Evolutionary conservation across 2,797 vertebrate species (phyloP).

Genomic region (Pogoniulus pusillus): DNA sequence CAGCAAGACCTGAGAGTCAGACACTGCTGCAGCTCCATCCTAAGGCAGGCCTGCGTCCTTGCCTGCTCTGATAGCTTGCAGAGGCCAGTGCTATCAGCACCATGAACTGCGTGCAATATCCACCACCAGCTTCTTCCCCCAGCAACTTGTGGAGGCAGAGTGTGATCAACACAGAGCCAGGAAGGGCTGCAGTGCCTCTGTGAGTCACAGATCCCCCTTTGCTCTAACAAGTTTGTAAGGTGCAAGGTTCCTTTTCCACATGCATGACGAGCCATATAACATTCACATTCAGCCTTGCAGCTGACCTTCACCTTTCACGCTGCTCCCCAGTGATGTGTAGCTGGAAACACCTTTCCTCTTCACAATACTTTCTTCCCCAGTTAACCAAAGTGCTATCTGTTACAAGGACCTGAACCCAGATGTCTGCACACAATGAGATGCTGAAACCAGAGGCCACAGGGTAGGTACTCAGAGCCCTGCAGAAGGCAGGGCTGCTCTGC

Average conservation of each 20-base stretch:
- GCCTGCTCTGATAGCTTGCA: rapidly evolving
- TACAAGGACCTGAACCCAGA: not conserved
- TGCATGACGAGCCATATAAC: not conserved
- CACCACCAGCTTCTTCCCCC: not conserved
- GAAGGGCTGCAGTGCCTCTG: not conserved
- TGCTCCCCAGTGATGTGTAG: rapidly evolving
- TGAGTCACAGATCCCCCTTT: not conserved
- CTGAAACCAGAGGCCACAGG: rapidly evolving
- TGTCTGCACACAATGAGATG: not conserved
- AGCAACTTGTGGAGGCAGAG: not conserved
- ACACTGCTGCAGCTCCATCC: not conserved
- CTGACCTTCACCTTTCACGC: not conserved
- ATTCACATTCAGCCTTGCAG: not conserved
- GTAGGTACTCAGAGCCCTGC: not conserved
- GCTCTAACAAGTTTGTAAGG: not conserved
- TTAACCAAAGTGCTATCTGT: not conserved
- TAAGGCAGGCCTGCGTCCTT: not conserved
- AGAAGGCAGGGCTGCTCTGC: not conserved
- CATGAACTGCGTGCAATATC: not conserved
- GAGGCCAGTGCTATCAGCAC: not conserved
- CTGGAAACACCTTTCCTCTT: not conserved
- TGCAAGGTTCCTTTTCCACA: not conserved
- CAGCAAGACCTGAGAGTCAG: not conserved
- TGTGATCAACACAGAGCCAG: not conserved
- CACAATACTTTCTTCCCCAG: not conserved